phyloP scores from a whole-genome alignment of 2,113 vertebrate genomes.

The Gracilinanus agilis region DNA sequence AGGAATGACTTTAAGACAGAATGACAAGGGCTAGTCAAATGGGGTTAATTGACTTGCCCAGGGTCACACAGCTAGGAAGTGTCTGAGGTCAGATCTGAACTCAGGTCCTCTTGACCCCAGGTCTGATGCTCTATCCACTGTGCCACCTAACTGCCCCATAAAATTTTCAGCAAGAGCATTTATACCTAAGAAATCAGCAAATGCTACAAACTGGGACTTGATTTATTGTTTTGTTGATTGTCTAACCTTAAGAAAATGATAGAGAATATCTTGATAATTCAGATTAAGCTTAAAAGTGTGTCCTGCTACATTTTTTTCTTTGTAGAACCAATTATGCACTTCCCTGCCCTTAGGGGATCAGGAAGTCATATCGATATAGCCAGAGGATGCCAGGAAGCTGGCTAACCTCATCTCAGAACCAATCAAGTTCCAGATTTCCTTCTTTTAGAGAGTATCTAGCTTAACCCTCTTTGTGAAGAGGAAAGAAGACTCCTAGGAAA shows the following conservation, averaged over 20 bases:
- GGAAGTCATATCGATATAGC: background rate
- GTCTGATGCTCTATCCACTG: no score
- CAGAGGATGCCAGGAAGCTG: background rate
- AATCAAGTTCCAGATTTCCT: background rate
- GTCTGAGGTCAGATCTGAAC: no score
- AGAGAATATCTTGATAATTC: background rate
- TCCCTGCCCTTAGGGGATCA: background rate
- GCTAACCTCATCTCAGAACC: background rate
- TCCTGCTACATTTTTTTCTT: background rate
- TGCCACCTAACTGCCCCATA: no score
- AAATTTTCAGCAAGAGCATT: background rate
- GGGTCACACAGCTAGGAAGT: no score
- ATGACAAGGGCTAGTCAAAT: no score
- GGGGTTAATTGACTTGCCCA: no score
- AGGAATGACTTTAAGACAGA: no score
- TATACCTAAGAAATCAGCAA: background rate
- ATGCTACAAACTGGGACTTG: background rate
- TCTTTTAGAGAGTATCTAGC: background rate
- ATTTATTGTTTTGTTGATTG: background rate
- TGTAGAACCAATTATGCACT: background rate
- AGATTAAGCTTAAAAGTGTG: background rate
- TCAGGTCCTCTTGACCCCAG: no score
- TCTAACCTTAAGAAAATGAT: background rate
- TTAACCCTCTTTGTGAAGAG: background rate
- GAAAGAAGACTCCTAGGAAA: background rate